These are phyloP conservation scores for Rallus crepitans DNA, from an alignment of 2,797 vertebrate species.

Conservation along the genomic window DNA sequence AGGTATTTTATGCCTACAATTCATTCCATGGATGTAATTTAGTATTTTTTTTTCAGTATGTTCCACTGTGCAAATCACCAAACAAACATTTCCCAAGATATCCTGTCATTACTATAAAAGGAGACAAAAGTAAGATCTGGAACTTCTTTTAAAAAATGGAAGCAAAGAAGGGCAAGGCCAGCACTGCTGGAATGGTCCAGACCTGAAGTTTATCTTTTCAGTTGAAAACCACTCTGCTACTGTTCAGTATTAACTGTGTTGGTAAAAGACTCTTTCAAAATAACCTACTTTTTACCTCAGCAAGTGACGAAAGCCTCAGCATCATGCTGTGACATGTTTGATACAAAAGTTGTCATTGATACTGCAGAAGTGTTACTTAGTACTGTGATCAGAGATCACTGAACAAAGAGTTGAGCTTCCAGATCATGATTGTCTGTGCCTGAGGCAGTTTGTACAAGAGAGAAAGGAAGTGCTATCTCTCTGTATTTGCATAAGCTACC, in stretches of 20 bases:
- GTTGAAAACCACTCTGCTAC: background rate
- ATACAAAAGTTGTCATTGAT: background rate
- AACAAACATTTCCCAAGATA: background rate
- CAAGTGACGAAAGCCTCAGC: background rate
- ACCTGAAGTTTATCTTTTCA: background rate
- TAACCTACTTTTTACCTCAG: background rate
- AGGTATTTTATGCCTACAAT: background rate
- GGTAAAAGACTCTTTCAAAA: background rate
- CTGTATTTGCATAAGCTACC: background rate
- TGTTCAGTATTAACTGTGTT: background rate
- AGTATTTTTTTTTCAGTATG: background rate
- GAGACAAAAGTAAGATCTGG: background rate
- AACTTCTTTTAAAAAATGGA: background rate
- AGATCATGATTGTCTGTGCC: background rate
- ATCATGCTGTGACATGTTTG: accelerated
- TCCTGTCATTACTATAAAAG: background rate
- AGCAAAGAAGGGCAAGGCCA: background rate
- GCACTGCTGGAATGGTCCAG: background rate
- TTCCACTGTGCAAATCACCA: background rate
- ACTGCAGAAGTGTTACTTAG: background rate
- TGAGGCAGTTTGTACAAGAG: background rate
- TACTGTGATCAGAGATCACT: background rate
- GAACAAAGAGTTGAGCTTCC: background rate
- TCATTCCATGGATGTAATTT: background rate
- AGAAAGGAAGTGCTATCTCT: background rate